Evolutionary conservation across 2,888 invertebrate species (phyloP), one percentile per base, ranked within the genome.

Genomic region (Aphodius granarius): DNA sequence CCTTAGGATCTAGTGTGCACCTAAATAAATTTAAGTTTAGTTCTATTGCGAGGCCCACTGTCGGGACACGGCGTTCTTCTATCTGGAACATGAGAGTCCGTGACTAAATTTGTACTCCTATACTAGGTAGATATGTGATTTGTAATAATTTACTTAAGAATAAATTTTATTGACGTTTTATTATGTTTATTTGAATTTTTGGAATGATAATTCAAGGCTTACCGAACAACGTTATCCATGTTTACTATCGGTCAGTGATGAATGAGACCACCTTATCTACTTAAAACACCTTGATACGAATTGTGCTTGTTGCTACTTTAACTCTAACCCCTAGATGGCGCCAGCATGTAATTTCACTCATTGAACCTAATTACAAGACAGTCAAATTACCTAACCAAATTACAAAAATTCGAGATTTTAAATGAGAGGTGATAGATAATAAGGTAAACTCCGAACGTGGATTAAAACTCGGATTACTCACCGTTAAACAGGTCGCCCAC

Each of bases 11-110:
- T 1, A 86, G 87, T 76, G 90, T 94, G 73, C 89, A 91, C 82
- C 89, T 95, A 70, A 95, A 95, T 86, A 92, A 92, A 84, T 93
- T 91, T 82, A 90, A 91, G 77, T 94, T 94, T 85, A 97, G 97
- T 82, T 95, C 95, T 0, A 93, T 97, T 15, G 96, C 97, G 0
- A 89, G 96, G 15, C 97, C 97, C 0, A 97, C 97, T 0, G 96
- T 97, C 0, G 97, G 97, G 0, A 90, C 94, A 0, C 89, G 94
- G 78, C 90, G 97, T 81, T 96, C 97, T 0, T 96, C 95, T 20
- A 94, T 98, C 84, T 98, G 97, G 98, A 95, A 94, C 0, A 88
- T 95, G 21, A 73, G 77, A 65, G 76, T 76, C 23, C 74, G 74
- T 21, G 76, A 76, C 72, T 76, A 66, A 73, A 68, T 18, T 63